phyloP scores from a whole-genome alignment of 2,888 invertebrate species.

The Andrena minutula region DNA sequence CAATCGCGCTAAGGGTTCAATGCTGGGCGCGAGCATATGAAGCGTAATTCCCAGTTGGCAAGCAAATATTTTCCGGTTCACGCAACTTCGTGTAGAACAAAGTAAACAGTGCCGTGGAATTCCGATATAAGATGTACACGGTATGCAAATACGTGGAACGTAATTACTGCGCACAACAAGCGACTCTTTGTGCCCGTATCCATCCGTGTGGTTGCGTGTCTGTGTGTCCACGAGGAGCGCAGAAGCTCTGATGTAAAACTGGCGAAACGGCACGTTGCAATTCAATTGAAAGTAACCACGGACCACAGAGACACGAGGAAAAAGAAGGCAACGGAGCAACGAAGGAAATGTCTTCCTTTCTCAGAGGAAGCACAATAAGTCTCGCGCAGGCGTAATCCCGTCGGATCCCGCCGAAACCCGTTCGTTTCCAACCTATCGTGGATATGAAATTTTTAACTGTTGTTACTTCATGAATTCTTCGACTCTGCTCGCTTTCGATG shows the following conservation, averaged over 20 bases:
- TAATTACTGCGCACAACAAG: constrained; percentile 28
- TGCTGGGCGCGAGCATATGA: background rate
- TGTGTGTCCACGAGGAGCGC: background rate
- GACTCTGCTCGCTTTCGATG: background rate
- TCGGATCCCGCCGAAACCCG: constrained; percentile 11
- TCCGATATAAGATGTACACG: constrained; percentile 30
- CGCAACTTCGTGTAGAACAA: constrained; percentile 7
- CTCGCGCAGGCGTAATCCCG: background rate
- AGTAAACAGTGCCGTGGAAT: constrained; percentile 19
- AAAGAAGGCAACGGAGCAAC: background rate
- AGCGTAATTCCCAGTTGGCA: constrained; percentile 23
- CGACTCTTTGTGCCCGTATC: background rate
- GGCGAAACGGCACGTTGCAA: constrained; percentile 6
- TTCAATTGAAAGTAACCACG: constrained; percentile 25
- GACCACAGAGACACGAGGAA: constrained; percentile 2
- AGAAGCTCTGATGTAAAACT: constrained; percentile 9
- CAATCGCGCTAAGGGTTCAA: background rate
- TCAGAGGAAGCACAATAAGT: constrained; percentile 29
- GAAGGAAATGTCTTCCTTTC: constrained; percentile 25
- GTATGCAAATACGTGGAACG: constrained; percentile 34
- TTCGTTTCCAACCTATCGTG: constrained; percentile 8
- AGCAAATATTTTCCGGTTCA: constrained; percentile 26
- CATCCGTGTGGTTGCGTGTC: background rate
- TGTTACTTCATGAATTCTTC: background rate
- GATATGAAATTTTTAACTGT: constrained; percentile 36